Conservation (phyloP, 1,140 invertebrate species). For the Drosophila insularis region DNA sequence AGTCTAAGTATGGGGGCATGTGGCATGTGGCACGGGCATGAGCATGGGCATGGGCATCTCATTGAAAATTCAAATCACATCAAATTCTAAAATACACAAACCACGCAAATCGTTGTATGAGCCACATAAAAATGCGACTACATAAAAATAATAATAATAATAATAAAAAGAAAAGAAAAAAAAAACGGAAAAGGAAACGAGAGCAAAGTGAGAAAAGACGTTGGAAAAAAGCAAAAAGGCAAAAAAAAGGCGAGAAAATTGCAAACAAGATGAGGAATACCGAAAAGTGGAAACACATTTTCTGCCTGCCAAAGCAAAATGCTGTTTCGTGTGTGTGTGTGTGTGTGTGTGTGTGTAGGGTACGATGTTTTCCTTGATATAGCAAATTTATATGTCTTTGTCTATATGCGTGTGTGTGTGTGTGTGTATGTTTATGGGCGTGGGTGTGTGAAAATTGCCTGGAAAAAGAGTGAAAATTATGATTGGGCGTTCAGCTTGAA, state of each 20-base stretch:
- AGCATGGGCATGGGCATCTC: slow-evolving; percentile 49
- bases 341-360: background rate
- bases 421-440: slow-evolving; percentile 5
- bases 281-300: slow-evolving; percentile 39
- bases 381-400: slow-evolving; percentile 49
- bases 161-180: slow-evolving; percentile 45
- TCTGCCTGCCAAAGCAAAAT: slow-evolving; percentile 54
- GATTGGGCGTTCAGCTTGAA: slow-evolving; percentile 14
- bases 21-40: slow-evolving; percentile 17
- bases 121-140: slow-evolving; percentile 67
- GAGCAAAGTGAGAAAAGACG: slow-evolving; percentile 45
- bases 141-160: slow-evolving; percentile 76
- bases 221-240: slow-evolving; percentile 11
- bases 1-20: background rate
- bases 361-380: slow-evolving; percentile 36
- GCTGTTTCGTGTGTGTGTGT: slow-evolving; percentile 1
- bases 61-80: slow-evolving; percentile 78
- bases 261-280: slow-evolving; percentile 23
- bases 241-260: background rate
- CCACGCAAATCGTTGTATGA: slow-evolving; percentile 65
- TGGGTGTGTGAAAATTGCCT: slow-evolving; percentile 39
- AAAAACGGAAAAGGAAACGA: slow-evolving; percentile 24
- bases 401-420: slow-evolving; percentile 23
- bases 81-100: slow-evolving; percentile 79
- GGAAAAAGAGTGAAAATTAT: slow-evolving; percentile 55